Base-by-base conservation (phyloP, 2,888 invertebrate species). In the Caenorhabditis sulstoni region DNA sequence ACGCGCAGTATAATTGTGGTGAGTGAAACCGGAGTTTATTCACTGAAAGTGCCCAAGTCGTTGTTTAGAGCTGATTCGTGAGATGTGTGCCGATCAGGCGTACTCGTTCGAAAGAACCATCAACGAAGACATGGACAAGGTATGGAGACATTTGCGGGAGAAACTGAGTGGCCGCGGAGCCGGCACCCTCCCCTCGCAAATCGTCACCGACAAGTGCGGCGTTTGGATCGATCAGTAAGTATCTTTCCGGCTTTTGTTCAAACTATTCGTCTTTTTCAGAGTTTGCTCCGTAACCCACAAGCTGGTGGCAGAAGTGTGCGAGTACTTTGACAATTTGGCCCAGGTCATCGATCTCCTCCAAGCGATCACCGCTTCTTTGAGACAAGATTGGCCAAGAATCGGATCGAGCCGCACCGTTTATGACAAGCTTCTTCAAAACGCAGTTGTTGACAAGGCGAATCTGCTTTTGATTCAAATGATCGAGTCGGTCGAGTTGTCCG, bases 321-420 rank as follows among this genome's bases (percentile, higher is more conserved):
- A 81, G 9, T 86, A 84, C 53, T 88, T 88, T 44, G 88, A 89
- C 44, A 79, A 71, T n/a, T 65, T 87, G 1, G 85, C 84, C 45
- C 82, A 87, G 49, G 65, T 88, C 35, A 82, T 88, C 44, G 89
- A 89, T 50, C 86, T 89, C 29, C 73, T 87, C 3, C 81, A 82
- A 45, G 87, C 88, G 0, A 81, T 88, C 20, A 73, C 79, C 14
- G 73, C 76, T 7, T 74, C 88, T 0, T 68, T 88, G 61, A 74
- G 53, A 44, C 74, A 88, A 71, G 82, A 87, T 22, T 87, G 87
- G 86, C 85, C 88, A 3, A 77, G 74, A 49, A 76, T 87, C 20
- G 79, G 71, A 16, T 78, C 86, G 1, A 83, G 79, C 50, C 66
- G 76, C 12, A 18, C 52, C 0, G 68, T 83, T 7, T 84, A 84